These are phyloP conservation scores for Sympetrum striolatum DNA, from an alignment of 2,888 invertebrate genomes.

Conservation along the genomic window DNA sequence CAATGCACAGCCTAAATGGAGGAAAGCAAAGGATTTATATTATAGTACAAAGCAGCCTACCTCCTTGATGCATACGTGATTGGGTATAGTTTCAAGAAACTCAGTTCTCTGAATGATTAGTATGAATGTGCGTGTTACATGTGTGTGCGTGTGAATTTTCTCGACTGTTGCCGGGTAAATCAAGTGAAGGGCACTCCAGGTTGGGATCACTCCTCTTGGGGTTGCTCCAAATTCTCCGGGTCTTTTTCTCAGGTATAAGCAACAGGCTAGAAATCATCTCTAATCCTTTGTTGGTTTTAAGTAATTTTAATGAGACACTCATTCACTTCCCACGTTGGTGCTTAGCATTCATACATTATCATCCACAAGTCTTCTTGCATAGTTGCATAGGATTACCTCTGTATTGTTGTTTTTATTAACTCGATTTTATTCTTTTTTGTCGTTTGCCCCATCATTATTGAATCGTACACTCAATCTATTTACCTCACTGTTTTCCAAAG, in stretches of 20 bases:
- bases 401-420: neutral
- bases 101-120: conserved; percentile 41
- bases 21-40: conserved; percentile 41
- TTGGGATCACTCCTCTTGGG: neutral
- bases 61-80: conserved; percentile 29
- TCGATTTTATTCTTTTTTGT: neutral
- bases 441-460: neutral
- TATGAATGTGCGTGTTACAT: neutral
- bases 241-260: conserved; percentile 42
- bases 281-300: conserved; percentile 8
- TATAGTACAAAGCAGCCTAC: conserved; percentile 44
- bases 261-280: conserved; percentile 41
- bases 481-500: neutral
- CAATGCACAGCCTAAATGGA: conserved; percentile 33
- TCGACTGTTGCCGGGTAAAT: conserved; percentile 42
- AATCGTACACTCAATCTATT: neutral
- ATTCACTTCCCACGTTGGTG: neutral
- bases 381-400: neutral
- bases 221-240: conserved; percentile 33
- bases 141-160: conserved; percentile 8
- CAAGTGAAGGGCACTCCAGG: conserved; percentile 19
- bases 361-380: conserved; percentile 7
- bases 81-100: conserved; percentile 40
- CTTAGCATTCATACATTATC: conserved; percentile 16
- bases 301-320: conserved; percentile 18